Percentiles rank a stretch among this genome's conserved stretches.
These are phyloP conservation scores for Metallyticus violacea DNA, from an alignment of 2,888 invertebrate genomes.

Conservation along the genomic window DNA sequence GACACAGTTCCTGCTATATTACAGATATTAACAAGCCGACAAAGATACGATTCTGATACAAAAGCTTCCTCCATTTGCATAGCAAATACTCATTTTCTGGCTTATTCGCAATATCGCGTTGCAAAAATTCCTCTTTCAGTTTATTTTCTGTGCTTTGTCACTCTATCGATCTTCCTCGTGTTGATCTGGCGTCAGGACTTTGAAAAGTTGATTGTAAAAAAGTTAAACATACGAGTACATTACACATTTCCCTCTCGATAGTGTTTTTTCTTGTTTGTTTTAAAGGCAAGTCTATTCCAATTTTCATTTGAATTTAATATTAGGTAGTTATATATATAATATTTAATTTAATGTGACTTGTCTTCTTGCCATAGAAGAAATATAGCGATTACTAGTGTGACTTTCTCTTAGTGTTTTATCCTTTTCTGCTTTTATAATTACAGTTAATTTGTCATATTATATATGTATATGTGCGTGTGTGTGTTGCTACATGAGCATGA, in stretches of 20 bases:
- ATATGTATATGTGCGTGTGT: no score
- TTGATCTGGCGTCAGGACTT: neutral
- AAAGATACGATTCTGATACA: neutral
- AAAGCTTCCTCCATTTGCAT: neutral
- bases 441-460: no score
- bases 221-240: neutral
- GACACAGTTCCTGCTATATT: neutral
- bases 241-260: neutral
- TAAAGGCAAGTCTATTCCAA: no score
- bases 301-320: no score
- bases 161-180: neutral
- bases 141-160: neutral
- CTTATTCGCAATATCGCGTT: neutral
- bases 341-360: no score
- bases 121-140: neutral
- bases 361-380: no score
- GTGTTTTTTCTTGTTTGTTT: no score
- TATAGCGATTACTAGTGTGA: no score
- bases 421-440: no score
- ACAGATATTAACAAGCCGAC: neutral
- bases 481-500: no score
- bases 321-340: no score
- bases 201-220: neutral
- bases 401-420: no score
- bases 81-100: neutral